A percentile compares a stretch with the other conserved stretches of the same genome.
phyloP scores from a whole-genome alignment of 2,113 vertebrate species.

The Sialia sialis region DNA sequence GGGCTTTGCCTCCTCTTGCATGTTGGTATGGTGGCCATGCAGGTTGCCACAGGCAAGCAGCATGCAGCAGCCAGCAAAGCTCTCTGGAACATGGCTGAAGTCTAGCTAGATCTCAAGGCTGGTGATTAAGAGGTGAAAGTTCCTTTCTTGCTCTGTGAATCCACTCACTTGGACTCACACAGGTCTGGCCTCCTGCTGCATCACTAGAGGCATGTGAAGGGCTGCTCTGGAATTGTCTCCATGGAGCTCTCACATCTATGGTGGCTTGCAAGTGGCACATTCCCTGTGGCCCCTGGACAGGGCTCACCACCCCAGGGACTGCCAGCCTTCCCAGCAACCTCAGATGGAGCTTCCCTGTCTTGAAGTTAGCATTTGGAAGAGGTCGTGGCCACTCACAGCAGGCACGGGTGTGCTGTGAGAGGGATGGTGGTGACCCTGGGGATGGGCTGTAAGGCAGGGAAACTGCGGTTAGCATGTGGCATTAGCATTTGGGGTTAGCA shows the following conservation, averaged over 20 bases:
- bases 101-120: not conserved
- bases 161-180: not conserved
- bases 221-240: not conserved
- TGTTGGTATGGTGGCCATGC: fast-evolving
- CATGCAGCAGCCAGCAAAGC: not conserved
- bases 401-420: fast-evolving
- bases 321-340: not conserved
- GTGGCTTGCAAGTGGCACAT: not conserved
- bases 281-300: not conserved
- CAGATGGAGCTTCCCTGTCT: not conserved
- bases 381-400: not conserved
- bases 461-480: too few species aligned
- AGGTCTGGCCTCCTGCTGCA: not conserved
- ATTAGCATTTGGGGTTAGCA: not conserved
- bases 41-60: not conserved
- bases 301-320: not conserved
- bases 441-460: not conserved
- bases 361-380: not conserved
- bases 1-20: not conserved
- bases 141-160: not conserved
- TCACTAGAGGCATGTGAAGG: not conserved
- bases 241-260: not conserved
- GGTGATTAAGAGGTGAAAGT: fast-evolving
- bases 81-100: not conserved
- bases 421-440: not conserved